Evolutionary conservation across 2,797 vertebrate species (phyloP).

Genomic region (Otolemur crassicaudatus): DNA sequence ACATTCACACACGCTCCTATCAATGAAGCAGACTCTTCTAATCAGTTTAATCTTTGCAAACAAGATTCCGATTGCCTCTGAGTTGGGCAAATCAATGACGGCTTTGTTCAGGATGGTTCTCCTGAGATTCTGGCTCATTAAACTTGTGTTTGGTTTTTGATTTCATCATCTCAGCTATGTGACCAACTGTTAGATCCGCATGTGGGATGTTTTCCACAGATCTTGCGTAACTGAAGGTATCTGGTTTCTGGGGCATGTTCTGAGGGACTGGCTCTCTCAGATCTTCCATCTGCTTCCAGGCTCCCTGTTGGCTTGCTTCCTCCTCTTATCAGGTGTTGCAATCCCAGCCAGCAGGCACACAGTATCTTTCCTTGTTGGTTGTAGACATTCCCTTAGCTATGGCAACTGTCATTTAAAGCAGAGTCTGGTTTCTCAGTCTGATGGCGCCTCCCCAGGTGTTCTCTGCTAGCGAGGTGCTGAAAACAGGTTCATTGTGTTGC

Average conservation of each 20-base stretch:
- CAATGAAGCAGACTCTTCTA: not conserved
- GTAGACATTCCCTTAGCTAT: not conserved
- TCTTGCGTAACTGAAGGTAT: not conserved
- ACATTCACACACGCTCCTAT: not conserved
- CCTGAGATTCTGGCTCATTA: slow-evolving; percentile 29
- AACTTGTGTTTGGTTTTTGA: slow-evolving; percentile 40
- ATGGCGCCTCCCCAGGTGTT: not conserved
- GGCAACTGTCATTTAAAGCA: slow-evolving; percentile 39
- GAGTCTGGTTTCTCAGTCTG: slow-evolving; percentile 9
- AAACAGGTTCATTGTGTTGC: not conserved
- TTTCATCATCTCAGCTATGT: slow-evolving; percentile 66
- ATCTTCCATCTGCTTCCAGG: slow-evolving; percentile 50
- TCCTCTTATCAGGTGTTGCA: slow-evolving; percentile 59
- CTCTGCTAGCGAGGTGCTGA: not conserved
- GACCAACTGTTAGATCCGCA: slow-evolving; percentile 12
- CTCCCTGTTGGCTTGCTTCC: slow-evolving; percentile 29
- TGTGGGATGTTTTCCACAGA: not conserved
- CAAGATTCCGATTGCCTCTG: slow-evolving; percentile 1
- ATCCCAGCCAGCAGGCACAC: not conserved
- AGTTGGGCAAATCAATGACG: not conserved
- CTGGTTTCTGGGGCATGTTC: slow-evolving; percentile 42
- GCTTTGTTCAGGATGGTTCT: slow-evolving; percentile 21
- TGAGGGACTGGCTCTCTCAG: slow-evolving; percentile 37
- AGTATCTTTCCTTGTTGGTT: slow-evolving; percentile 33
- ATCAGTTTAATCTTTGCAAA: not conserved